Evolutionary conservation across 37 sponge, comb jelly and placozoan genomes (phyloP).

Genomic region (Crambe crambe): DNA sequence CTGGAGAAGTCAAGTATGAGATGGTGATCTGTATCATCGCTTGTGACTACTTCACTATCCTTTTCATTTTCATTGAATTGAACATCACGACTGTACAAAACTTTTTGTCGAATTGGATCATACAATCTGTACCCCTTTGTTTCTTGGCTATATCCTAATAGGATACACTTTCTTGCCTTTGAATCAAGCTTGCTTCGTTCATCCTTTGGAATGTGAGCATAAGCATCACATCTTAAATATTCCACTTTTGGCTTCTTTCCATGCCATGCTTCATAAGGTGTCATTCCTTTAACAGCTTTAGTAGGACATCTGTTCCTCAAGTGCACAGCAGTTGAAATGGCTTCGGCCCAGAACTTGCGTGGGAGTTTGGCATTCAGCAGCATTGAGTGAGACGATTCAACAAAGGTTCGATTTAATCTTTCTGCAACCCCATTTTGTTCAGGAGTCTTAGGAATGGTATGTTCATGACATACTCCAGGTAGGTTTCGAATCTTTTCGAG

Average conservation of each 20-base stretch:
- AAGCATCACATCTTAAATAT: not conserved
- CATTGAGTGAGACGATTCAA: constrained; percentile 41
- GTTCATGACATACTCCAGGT: constrained; percentile 18
- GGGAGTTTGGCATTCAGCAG: constrained; percentile 39
- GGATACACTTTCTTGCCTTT: too few relatives aligned
- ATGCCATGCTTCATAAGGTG: constrained; percentile 62
- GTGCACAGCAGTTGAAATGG: constrained; percentile 64
- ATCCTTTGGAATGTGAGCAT: too few relatives aligned
- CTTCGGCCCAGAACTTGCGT: constrained; percentile 25
- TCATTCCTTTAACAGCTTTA: constrained; percentile 18
- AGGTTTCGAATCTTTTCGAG: constrained; percentile 46
- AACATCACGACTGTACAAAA: not conserved
- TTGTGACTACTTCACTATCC: too few relatives aligned
- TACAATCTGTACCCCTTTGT: not conserved
- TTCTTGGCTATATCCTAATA: not conserved
- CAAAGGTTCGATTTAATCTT: not conserved
- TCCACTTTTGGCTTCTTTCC: not conserved
- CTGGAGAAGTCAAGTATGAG: too few relatives aligned
- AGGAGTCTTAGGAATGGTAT: not conserved
- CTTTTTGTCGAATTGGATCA: not conserved
- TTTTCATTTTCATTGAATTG: not conserved
- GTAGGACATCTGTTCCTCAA: constrained; percentile 58
- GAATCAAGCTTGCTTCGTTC: too few relatives aligned
- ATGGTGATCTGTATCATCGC: too few relatives aligned
- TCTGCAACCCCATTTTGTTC: not conserved